phyloP scores from a whole-genome alignment of 2,888 invertebrate species.

The Hedychridium roseum region DNA sequence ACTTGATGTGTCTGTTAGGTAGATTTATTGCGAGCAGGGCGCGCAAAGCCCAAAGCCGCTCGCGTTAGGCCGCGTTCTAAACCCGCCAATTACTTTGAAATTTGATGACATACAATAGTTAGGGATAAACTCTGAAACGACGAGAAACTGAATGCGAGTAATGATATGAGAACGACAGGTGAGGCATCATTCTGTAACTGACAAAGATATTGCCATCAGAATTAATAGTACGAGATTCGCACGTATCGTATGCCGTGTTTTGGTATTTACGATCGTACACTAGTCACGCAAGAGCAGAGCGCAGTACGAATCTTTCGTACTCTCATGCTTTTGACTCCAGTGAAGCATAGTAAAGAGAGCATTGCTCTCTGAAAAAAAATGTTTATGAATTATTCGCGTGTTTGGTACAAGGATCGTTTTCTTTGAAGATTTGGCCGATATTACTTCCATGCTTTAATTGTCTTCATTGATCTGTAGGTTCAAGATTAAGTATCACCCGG shows the following conservation, averaged over 20 bases:
- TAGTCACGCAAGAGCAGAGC: too few relatives aligned
- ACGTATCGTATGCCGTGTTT: too few relatives aligned
- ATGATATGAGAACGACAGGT: constrained; percentile 57
- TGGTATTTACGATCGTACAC: too few relatives aligned
- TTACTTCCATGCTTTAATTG: too few relatives aligned
- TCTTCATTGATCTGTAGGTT: constrained; percentile 80
- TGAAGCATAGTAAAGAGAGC: too few relatives aligned
- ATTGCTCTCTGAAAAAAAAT: too few relatives aligned
- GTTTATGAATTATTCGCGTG: too few relatives aligned
- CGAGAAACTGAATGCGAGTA: constrained; percentile 52
- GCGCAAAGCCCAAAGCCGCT: constrained; percentile 62
- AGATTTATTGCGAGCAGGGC: constrained; percentile 58
- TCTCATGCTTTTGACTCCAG: too few relatives aligned
- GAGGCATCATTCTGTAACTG: constrained; percentile 57
- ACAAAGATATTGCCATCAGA: constrained; percentile 32
- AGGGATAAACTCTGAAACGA: constrained; percentile 23
- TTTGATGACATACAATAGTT: constrained; percentile 39
- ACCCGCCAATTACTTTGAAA: constrained; percentile 49
- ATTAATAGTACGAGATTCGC: constrained; percentile 13
- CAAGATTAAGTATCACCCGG: constrained; percentile 98
- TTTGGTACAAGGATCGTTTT: too few relatives aligned
- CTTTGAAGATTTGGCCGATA: too few relatives aligned
- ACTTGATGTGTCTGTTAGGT: constrained; percentile 42
- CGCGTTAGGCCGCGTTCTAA: constrained; percentile 62
- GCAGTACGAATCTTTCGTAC: too few relatives aligned